Conservation (phyloP, 2,888 invertebrate genomes). For the Caenorhabditis wallacei region DNA sequence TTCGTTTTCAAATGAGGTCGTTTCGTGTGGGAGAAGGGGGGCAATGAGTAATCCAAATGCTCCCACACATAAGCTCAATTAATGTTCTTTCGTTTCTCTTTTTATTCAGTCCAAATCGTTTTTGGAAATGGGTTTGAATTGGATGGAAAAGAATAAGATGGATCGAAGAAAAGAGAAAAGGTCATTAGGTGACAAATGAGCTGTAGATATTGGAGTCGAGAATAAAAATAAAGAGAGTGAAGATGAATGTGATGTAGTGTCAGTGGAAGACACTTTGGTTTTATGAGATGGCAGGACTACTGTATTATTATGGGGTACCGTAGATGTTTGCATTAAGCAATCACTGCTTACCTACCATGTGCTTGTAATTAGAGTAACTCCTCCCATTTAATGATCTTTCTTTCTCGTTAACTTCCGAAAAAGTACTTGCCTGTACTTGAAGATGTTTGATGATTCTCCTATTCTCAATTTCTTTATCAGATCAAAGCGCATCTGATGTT, state of each 20-base stretch:
- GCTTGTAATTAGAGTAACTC: too few species aligned
- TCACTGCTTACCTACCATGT: too few species aligned
- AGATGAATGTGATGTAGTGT: too few species aligned
- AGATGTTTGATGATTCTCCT: conserved; percentile 41
- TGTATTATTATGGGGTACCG: too few species aligned
- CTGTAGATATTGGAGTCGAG: neutral
- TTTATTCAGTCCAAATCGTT: conserved; percentile 13
- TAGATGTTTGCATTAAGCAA: too few species aligned
- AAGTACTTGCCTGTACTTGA: conserved; percentile 10
- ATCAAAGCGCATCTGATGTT: conserved; percentile 40
- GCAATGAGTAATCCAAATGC: conserved; percentile 44
- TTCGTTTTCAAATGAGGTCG: conserved; percentile 3
- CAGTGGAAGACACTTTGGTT: neutral
- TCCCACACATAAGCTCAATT: conserved; percentile 56
- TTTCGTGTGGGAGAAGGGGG: neutral
- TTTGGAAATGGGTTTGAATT: conserved; percentile 42
- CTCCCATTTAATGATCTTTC: too few species aligned
- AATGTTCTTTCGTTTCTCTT: conserved; percentile 21
- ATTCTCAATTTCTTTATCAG: conserved; percentile 34
- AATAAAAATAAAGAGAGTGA: neutral
- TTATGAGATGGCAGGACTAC: too few species aligned
- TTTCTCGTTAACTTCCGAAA: too few species aligned
- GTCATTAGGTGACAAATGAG: conserved; percentile 37
- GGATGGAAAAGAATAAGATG: conserved; percentile 29
- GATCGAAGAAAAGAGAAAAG: conserved; percentile 1